A percentile compares a stretch with the other conserved stretches of the same genome.
phyloP scores from a whole-genome alignment of 2,888 invertebrate genomes.

The Eurois occulta region DNA sequence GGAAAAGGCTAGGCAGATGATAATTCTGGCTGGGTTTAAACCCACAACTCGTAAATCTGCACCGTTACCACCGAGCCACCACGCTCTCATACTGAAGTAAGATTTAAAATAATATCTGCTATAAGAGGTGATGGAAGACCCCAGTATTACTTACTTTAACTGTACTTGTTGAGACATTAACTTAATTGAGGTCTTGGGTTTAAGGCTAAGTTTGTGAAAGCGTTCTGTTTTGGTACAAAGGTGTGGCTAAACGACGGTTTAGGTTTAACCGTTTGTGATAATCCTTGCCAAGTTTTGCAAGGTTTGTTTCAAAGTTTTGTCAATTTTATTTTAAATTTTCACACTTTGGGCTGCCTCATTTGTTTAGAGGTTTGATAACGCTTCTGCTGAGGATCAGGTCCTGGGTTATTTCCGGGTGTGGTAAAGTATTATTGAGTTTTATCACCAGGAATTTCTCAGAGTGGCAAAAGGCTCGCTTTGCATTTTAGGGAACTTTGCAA shows the following conservation, averaged over 20 bases:
- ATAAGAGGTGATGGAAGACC: background rate
- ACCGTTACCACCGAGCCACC: background rate
- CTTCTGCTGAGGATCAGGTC: too few species aligned
- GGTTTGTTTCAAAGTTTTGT: slow-evolving; percentile 1
- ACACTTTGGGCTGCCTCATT: background rate
- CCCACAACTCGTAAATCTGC: background rate
- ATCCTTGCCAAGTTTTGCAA: background rate
- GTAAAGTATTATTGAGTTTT: background rate
- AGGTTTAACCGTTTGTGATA: slow-evolving; percentile 11
- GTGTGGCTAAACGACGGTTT: slow-evolving; percentile 8
- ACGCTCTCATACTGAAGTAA: background rate
- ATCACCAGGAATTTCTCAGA: too few species aligned
- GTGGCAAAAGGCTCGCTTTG: too few species aligned
- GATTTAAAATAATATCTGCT: background rate
- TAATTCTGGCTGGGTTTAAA: background rate
- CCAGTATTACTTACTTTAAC: slow-evolving; percentile 27
- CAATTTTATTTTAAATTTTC: background rate
- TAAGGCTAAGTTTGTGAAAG: slow-evolving; percentile 30
- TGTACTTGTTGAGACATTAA: slow-evolving; percentile 33
- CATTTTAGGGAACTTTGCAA: too few species aligned
- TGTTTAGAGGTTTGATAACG: background rate
- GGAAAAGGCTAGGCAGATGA: background rate
- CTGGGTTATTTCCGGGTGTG: background rate
- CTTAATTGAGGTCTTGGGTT: slow-evolving; percentile 30
- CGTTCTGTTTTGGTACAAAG: slow-evolving; percentile 17